Conservation (phyloP, 2,888 invertebrate species). For the Pseudanteris insignis region DNA sequence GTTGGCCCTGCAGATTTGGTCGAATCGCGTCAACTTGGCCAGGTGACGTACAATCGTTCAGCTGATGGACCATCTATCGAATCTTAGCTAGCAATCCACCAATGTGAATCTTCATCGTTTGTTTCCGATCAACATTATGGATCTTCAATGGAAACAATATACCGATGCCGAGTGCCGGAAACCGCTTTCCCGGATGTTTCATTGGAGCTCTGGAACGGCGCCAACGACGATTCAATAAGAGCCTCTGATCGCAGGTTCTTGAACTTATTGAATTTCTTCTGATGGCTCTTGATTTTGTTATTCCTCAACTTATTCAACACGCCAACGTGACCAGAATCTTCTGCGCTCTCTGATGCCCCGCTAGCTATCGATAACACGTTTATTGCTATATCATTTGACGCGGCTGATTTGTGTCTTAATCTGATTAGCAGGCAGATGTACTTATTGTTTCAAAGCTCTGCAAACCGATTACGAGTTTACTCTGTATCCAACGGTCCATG, state of each 20-base stretch:
- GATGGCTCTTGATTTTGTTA: constrained; percentile 41
- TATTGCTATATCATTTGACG: constrained; percentile 2
- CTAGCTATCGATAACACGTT: constrained; percentile 1
- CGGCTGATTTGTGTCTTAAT: neutral
- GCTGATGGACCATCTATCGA: constrained; percentile 38
- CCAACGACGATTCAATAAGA: constrained; percentile 44
- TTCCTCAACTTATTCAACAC: constrained; percentile 33
- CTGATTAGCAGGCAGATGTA: constrained; percentile 3
- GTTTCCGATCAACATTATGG: constrained; percentile 31
- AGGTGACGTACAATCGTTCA: constrained; percentile 41
- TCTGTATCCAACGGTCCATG: no score
- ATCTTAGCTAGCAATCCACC: constrained; percentile 25
- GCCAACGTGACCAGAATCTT: constrained; percentile 20
- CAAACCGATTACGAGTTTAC: no score
- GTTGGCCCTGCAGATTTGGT: constrained; percentile 40
- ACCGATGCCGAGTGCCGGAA: constrained; percentile 32
- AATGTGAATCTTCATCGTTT: constrained; percentile 22
- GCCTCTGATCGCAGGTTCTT: constrained; percentile 34
- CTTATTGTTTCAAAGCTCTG: no score
- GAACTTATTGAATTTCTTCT: constrained; percentile 40
- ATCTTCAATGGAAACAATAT: constrained; percentile 32
- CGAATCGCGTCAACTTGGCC: constrained; percentile 39
- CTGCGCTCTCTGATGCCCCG: neutral
- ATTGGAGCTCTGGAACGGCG: constrained; percentile 33
- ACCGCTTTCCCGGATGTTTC: constrained; percentile 43